A percentile compares a stretch with the other conserved stretches of the same genome.
Evolutionary conservation across 2,888 invertebrate genomes (phyloP).

Genomic region (Dinocampus coccinellae): DNA sequence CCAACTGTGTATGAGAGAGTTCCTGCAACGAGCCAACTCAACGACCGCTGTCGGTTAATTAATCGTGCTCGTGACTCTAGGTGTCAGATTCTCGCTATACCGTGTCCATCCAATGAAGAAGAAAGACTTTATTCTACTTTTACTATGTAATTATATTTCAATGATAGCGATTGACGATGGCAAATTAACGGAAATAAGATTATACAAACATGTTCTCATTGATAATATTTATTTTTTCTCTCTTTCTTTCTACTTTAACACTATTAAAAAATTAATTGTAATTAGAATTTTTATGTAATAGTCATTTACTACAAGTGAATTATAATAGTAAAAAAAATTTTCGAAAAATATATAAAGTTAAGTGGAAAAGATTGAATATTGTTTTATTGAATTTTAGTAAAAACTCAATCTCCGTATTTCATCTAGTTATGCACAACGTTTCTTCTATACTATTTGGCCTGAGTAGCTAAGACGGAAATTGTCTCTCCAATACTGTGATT

Average conservation of each 20-base stretch:
- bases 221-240: background rate
- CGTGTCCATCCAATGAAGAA: background rate
- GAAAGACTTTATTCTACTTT: background rate
- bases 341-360: no score
- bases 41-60: slow-evolving; percentile 56
- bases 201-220: background rate
- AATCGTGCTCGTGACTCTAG: slow-evolving; percentile 45
- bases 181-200: slow-evolving; percentile 1
- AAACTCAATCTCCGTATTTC: background rate
- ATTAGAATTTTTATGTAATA: no score
- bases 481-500: background rate
- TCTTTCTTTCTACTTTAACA: background rate
- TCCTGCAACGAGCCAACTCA: slow-evolving; percentile 46
- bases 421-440: background rate
- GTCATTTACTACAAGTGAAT: no score
- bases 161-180: background rate
- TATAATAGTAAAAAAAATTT: no score
- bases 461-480: background rate
- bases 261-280: background rate
- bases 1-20: slow-evolving; percentile 33
- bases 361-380: no score
- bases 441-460: background rate
- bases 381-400: background rate
- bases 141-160: slow-evolving; percentile 14
- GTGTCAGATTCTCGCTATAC: slow-evolving; percentile 28